A percentile compares a stretch with the other conserved stretches of the same genome.
Conservation (phyloP, 1,140 invertebrate species). For the Anoplolepis gracilipes region DNA sequence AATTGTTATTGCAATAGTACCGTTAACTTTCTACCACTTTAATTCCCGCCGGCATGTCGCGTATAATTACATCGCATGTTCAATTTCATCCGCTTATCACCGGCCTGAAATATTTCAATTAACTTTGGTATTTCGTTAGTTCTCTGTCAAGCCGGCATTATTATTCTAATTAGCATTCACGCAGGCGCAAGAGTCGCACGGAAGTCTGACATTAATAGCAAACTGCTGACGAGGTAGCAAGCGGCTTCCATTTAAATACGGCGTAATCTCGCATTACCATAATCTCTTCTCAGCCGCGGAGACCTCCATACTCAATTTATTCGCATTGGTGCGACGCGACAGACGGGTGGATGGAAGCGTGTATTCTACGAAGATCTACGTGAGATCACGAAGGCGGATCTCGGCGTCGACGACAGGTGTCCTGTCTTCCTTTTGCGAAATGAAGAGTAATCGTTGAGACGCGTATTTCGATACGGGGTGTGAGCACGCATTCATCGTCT, state of each 20-base stretch:
- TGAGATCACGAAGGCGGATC: constrained; percentile 39
- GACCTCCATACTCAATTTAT: constrained; percentile 56
- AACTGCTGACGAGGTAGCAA: constrained; percentile 47
- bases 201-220: constrained; percentile 53
- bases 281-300: constrained; percentile 65
- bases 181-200: constrained; percentile 32
- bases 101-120: constrained; percentile 38
- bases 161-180: constrained; percentile 59
- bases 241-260: constrained; percentile 57
- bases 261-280: constrained; percentile 69
- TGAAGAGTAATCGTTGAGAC: constrained; percentile 45
- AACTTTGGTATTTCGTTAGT: constrained; percentile 50
- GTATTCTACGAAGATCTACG: constrained; percentile 24
- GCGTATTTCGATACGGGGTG: constrained; percentile 22
- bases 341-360: not conserved
- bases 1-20: not conserved
- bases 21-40: not conserved
- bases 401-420: not conserved
- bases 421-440: constrained; percentile 12
- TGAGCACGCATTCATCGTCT: not conserved
- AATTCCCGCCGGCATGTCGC: not conserved
- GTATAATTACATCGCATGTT: constrained; percentile 14
- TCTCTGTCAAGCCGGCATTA: constrained; percentile 42
- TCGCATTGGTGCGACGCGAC: constrained; percentile 15
- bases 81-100: constrained; percentile 21